Evolutionary conservation across 2,888 invertebrate genomes (phyloP), one percentile per base, ranked within the genome.

Genomic region (Gisinianus flammeolus): DNA sequence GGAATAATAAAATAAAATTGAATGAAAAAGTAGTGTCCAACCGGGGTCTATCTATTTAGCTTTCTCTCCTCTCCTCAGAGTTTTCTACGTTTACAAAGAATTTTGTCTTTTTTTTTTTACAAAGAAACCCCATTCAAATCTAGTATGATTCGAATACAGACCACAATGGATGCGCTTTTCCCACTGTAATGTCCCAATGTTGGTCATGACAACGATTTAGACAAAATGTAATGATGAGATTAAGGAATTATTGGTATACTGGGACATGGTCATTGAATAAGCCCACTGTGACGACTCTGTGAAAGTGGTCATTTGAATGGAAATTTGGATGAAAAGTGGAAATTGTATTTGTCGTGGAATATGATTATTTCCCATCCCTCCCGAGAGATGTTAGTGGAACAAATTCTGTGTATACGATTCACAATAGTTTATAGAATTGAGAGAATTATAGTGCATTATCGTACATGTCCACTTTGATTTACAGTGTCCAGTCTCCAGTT

Each of bases 201-300:
- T n/a, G n/a, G n/a, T n/a, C n/a, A n/a, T n/a, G n/a, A n/a, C n/a
- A n/a, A n/a, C n/a, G n/a, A n/a, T n/a, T n/a, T n/a, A 58, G 56
- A 19, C 56, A 28, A 71, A 71, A 71, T 56, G 54, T 74, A 74
- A 74, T 74, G 66, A 74, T 67, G 35, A 74, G 74, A 74, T 74
- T 67, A 74, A 74, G 74, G 74, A 74, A 74, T 62, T 74, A 74
- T 74, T 74, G 66, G 66, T 67, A 67, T 52, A 52, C 52, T 24
- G 67, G 74, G 67, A 66, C 74, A 52, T 30, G 31, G 62, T 62
- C 58, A 19, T 24, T 67, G 67, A 67, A 16, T 35, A 31, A 31
- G 54, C 62, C 72, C 62, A 64, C 22, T 58, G 58, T 31, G 12
- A 56, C 31, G 52, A 10, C 6, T 6, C 44, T 19, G 58, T 35